phyloP scores from a whole-genome alignment of 2,113 vertebrate species.

The Siphamia tubifer region DNA sequence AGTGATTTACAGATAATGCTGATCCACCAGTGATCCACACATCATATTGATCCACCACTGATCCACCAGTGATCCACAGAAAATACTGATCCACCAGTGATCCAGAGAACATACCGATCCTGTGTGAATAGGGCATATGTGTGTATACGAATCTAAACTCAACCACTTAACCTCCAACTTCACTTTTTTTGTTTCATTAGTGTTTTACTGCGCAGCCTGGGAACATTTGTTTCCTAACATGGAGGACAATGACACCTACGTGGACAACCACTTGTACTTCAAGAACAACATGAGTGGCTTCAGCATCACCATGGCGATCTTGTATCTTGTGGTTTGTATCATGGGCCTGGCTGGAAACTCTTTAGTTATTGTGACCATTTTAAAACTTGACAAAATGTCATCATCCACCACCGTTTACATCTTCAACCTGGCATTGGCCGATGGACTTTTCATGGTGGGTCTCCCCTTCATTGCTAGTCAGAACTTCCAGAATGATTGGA shows the following conservation, averaged over 20 bases:
- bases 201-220: not conserved
- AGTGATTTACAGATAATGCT: too few relatives aligned
- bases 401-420: conserved; percentile 80
- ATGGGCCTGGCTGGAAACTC: conserved; percentile 75
- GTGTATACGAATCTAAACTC: not conserved
- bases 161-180: not conserved
- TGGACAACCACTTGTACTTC: conserved; percentile 20
- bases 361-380: conserved; percentile 71
- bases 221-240: conserved; percentile 35
- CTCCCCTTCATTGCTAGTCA: conserved; percentile 80
- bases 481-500: conserved; percentile 74
- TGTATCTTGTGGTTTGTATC: conserved; percentile 76
- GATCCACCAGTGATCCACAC: too few relatives aligned
- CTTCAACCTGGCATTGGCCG: conserved; percentile 81
- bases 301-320: conserved; percentile 59
- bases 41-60: too few relatives aligned
- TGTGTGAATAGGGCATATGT: too few relatives aligned
- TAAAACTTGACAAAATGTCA: conserved; percentile 77
- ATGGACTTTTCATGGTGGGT: conserved; percentile 81
- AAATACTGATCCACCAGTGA: too few relatives aligned
- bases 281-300: conserved; percentile 27
- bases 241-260: conserved; percentile 36
- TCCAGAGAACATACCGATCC: too few relatives aligned
- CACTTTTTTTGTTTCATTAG: not conserved
- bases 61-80: too few relatives aligned